Conservation (phyloP, 2,797 vertebrate species). For the Australoheros facetus region DNA sequence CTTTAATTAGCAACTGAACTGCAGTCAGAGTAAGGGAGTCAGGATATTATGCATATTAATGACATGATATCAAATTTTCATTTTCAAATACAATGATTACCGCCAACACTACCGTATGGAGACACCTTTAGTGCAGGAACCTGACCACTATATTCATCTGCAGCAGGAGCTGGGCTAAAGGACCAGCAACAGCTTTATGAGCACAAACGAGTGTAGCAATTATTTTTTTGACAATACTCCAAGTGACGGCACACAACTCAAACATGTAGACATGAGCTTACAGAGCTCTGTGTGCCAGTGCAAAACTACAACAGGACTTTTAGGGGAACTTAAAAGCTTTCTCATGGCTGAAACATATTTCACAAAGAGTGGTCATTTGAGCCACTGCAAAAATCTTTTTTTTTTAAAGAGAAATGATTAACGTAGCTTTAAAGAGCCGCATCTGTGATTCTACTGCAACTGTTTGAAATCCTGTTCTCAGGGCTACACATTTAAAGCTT, state of each 20-base stretch:
- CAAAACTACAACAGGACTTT: too few species aligned
- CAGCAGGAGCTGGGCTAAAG: not conserved
- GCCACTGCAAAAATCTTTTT: not conserved
- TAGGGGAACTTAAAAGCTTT: not conserved
- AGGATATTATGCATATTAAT: not conserved
- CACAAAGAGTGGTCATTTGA: not conserved
- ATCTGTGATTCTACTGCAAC: not conserved
- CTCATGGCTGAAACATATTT: not conserved
- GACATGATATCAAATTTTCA: not conserved
- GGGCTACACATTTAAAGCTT: slow-evolving; percentile 6
- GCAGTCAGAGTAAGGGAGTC: not conserved
- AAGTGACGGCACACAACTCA: not conserved
- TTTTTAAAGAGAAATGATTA: not conserved
- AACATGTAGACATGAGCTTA: not conserved
- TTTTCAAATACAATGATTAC: not conserved
- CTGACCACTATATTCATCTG: not conserved
- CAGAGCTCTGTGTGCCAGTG: too few species aligned
- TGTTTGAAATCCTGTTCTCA: slow-evolving; percentile 1
- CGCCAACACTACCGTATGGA: not conserved
- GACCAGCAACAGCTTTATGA: not conserved
- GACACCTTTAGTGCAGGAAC: not conserved
- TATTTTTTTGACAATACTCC: not conserved
- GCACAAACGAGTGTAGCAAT: not conserved
- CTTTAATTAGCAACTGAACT: not conserved
- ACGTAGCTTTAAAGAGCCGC: not conserved